These are phyloP conservation scores for Alouatta palliata DNA, from an alignment of 2,113 vertebrate species.

Conservation along the genomic window DNA sequence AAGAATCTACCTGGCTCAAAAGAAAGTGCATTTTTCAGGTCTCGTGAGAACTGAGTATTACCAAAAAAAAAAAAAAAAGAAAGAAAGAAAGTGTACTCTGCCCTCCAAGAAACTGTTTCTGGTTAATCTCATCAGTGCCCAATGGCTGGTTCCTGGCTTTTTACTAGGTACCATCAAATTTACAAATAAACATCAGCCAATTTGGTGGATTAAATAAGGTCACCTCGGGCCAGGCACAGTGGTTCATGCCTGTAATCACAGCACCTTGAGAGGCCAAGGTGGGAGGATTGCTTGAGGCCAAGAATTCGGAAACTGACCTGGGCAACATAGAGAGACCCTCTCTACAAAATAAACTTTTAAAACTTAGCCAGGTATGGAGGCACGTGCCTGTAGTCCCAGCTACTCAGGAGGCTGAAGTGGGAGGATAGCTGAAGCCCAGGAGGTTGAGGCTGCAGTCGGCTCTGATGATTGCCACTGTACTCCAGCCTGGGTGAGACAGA, in stretches of 20 bases:
- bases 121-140: background rate
- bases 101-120: background rate
- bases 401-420: background rate
- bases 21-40: background rate
- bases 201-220: background rate
- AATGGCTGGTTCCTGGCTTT: background rate
- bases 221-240: background rate
- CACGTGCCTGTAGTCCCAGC: background rate
- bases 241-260: background rate
- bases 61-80: background rate
- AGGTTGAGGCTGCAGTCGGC: background rate
- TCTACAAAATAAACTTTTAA: background rate
- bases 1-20: background rate
- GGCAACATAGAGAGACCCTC: background rate
- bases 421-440: background rate
- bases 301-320: background rate
- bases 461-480: background rate
- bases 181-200: background rate
- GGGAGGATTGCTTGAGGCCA: background rate
- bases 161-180: background rate
- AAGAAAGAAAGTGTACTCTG: background rate
- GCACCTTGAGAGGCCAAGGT: background rate
- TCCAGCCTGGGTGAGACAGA: background rate
- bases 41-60: too few relatives aligned
- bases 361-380: background rate